A percentile compares a stretch with the other conserved stretches of the same genome.
phyloP scores from a whole-genome alignment of 2,113 vertebrate genomes.

The Chloropsis cyanopogon region DNA sequence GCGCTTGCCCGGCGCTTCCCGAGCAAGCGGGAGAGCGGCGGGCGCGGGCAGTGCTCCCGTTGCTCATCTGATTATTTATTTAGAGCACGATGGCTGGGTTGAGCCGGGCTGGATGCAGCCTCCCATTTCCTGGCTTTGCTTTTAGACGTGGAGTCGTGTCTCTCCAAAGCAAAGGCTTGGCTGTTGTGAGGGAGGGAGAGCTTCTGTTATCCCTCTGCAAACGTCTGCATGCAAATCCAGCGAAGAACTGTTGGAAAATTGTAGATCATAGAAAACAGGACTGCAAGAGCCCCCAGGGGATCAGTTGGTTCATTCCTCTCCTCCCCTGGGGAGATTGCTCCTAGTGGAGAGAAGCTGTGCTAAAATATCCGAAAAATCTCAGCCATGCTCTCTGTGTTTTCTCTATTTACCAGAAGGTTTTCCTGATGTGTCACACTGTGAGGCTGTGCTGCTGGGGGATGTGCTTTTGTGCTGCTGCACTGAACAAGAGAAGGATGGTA shows the following conservation, averaged over 20 bases:
- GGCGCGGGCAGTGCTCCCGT: rapidly evolving
- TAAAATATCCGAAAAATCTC: constrained; percentile 6
- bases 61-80: constrained; percentile 39
- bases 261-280: background rate
- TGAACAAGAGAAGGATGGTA: background rate
- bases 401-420: background rate
- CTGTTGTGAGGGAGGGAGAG: background rate
- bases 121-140: background rate
- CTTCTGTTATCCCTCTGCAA: background rate
- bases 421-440: background rate
- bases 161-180: background rate
- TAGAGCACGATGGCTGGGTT: background rate
- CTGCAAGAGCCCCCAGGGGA: background rate
- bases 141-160: rapidly evolving
- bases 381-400: background rate
- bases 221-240: background rate
- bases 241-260: background rate
- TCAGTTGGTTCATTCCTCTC: background rate
- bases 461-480: background rate
- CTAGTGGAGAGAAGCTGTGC: background rate
- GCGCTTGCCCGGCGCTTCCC: rapidly evolving
- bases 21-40: rapidly evolving
- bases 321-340: background rate
- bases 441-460: background rate
- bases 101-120: background rate